Conservation (phyloP, 2,888 invertebrate genomes). For the Ptychoptera contaminata region DNA sequence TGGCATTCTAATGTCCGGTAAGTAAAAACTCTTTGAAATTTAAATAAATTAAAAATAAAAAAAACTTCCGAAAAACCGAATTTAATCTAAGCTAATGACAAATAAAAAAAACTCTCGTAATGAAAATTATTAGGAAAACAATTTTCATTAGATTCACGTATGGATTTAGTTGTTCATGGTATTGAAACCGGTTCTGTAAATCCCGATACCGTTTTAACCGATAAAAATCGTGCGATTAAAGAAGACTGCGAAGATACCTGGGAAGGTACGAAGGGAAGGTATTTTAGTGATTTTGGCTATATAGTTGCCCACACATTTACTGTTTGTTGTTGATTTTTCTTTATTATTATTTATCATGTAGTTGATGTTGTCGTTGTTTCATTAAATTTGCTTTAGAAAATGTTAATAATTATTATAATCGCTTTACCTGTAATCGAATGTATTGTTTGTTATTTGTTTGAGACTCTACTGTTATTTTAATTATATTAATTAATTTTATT, state of each 20-base stretch:
- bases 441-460: neutral
- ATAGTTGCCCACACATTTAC: neutral
- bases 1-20: slow-evolving; percentile 73
- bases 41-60: neutral
- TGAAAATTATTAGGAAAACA: slow-evolving; percentile 39
- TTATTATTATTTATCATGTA: neutral
- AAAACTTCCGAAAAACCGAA: neutral
- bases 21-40: slow-evolving; percentile 2
- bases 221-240: slow-evolving; percentile 15
- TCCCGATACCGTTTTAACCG: slow-evolving; percentile 3
- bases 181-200: slow-evolving; percentile 33
- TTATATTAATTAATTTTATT: neutral
- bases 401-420: too few relatives aligned
- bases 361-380: neutral
- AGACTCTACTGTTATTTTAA: neutral
- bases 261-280: slow-evolving; percentile 34
- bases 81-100: neutral
- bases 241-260: slow-evolving; percentile 27
- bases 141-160: slow-evolving; percentile 78
- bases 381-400: neutral
- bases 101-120: neutral
- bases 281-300: slow-evolving; percentile 18
- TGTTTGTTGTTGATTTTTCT: neutral
- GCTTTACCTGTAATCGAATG: too few relatives aligned
- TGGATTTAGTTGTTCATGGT: slow-evolving; percentile 69